Evolutionary conservation across 2,797 vertebrate species (phyloP), one percentile per base, ranked within the genome.

Genomic region (Darevskia mixta): DNA sequence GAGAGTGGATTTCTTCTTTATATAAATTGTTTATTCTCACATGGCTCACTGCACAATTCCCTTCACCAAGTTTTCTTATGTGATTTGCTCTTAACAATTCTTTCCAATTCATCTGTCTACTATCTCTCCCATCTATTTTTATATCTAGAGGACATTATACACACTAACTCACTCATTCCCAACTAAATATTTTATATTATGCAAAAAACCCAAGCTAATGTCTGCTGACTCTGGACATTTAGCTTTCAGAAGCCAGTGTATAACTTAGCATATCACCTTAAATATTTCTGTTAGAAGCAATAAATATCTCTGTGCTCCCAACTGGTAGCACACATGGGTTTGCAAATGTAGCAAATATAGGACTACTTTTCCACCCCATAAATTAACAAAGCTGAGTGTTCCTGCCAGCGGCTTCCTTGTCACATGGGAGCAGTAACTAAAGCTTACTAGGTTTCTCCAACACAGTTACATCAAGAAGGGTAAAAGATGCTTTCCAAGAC

Each of bases 41-140:
- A 25, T 78, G 8, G 58, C 23, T 18, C 4, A 8, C 8, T 9
- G 58, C 6, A 0, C 0, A 0, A 0, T 4, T 61, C 29, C 76
- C 66, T 35, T 38, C 61, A 20, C 38, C 25, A 5, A 8, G 43
- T 20, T 27, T 69, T 38, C 3, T 58, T 72, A 27, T 8, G 55
- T 1, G 18, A 29, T 1, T 80, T 20, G 27, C 2, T 45, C 13
- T 38, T 43, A 10, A 64, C n/a, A 66, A 45, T 23, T 45, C 25
- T 17, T 55, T n/a, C 58, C 55, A 4, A 23, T 32, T 38, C 20
- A 4, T 79, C 83, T 27, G 35, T 10, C 43, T 67, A 1, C 18
- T 45, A 78, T 61, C 87, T 78, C 6, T 23, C 25, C 35, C 13
- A 32, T 7, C 49, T 72, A 55, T 25, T 41, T 58, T 80, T 73